phyloP scores from a whole-genome alignment of 2,113 vertebrate genomes.

The Heterocephalus glaber region DNA sequence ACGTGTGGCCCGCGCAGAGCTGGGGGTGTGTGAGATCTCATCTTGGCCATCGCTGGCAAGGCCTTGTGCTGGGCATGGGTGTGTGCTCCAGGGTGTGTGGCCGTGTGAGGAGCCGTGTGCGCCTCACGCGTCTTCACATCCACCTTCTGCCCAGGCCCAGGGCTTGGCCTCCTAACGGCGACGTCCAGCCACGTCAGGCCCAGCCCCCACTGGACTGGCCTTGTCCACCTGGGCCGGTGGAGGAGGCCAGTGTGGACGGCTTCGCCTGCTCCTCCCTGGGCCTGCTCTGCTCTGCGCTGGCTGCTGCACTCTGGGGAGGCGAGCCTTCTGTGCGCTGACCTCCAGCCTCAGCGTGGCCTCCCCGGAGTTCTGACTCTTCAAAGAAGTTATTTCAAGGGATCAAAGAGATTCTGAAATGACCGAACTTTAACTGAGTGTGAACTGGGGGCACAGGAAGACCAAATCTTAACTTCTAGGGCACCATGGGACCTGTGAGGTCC shows the following conservation, averaged over 20 bases:
- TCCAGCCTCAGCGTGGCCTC: too few species aligned
- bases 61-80: background rate
- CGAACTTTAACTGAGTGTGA: background rate
- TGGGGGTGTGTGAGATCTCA: background rate
- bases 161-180: background rate
- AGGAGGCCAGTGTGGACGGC: background rate
- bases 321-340: too few species aligned
- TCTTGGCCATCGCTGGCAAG: background rate
- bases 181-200: too few species aligned
- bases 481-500: background rate
- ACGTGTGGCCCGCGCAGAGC: background rate
- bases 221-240: background rate
- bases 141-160: background rate
- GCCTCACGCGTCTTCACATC: background rate
- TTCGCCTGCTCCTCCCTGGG: background rate
- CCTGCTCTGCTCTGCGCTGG: background rate
- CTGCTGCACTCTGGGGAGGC: background rate
- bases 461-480: background rate
- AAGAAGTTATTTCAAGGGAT: background rate
- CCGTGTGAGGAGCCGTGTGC: background rate
- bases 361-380: background rate
- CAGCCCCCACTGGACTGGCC: too few species aligned
- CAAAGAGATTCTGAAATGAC: background rate
- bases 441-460: background rate
- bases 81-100: rapidly evolving